Percentiles rank a stretch among this genome's conserved stretches.
Evolutionary conservation across 2,797 vertebrate genomes (phyloP).

Genomic region (Sorex maritimensis): DNA sequence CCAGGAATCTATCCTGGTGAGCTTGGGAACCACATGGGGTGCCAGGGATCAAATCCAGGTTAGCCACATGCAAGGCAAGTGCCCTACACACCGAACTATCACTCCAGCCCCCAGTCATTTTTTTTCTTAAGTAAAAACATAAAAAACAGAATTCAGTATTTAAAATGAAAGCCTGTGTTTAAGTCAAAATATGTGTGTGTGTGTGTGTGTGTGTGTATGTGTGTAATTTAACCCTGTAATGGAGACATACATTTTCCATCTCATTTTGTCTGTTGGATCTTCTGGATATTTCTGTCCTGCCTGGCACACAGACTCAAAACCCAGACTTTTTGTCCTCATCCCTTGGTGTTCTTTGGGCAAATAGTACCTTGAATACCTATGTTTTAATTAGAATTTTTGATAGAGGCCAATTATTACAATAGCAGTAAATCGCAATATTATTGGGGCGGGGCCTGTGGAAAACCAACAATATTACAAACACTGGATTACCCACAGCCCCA

Average conservation of each 20-base stretch:
- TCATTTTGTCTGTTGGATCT: neutral
- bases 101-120: neutral
- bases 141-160: constrained; percentile 39
- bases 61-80: too few relatives aligned
- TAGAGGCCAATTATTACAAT: neutral
- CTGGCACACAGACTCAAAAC: neutral
- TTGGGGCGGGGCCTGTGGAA: neutral
- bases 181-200: neutral
- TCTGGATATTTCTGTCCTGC: neutral
- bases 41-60: too few relatives aligned
- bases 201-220: too few relatives aligned
- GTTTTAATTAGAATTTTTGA: neutral
- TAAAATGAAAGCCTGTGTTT: constrained; percentile 37
- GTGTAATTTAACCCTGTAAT: neutral
- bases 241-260: neutral
- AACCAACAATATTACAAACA: neutral
- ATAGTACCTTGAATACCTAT: neutral
- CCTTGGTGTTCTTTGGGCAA: constrained; percentile 7
- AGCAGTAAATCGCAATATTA: neutral
- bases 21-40: too few relatives aligned
- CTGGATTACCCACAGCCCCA: neutral
- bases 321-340: neutral
- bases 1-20: too few relatives aligned
- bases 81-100: too few relatives aligned
- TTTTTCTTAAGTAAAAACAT: neutral